Evolutionary conservation across 2,113 vertebrate species (phyloP).

Genomic region (Echinops telfairi): DNA sequence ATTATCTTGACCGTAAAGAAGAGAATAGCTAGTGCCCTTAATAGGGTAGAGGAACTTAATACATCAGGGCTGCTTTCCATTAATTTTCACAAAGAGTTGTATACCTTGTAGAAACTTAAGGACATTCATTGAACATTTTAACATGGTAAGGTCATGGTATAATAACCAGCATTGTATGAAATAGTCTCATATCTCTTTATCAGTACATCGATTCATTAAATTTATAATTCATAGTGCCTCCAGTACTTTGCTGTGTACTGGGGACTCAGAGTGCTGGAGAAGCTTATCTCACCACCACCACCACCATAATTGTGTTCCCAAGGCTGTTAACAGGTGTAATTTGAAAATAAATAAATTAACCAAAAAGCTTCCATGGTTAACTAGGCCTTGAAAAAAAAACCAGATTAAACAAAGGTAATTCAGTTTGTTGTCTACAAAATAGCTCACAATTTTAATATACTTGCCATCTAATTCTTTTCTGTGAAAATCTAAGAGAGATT

Average conservation of each 20-base stretch:
- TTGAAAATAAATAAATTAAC: neutral
- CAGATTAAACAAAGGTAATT: neutral
- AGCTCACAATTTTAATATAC: neutral
- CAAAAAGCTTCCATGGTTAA: neutral
- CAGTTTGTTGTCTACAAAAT: neutral
- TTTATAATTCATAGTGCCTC: neutral
- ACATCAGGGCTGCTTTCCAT: neutral
- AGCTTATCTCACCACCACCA: neutral
- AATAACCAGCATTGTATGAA: neutral
- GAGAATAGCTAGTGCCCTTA: neutral
- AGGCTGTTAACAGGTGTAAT: too few relatives aligned
- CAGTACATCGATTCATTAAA: neutral
- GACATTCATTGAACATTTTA: neutral
- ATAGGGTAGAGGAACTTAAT: neutral
- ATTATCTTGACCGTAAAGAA: neutral
- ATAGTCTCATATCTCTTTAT: neutral
- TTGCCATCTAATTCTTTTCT: neutral
- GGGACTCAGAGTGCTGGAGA: neutral
- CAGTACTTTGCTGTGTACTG: neutral
- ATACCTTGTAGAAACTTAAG: neutral
- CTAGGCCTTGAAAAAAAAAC: neutral
- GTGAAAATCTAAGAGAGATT: neutral
- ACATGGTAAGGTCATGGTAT: neutral
- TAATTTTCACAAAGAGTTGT: neutral
- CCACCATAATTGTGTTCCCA: neutral